A percentile compares a stretch with the other conserved stretches of the same genome.
Conservation (phyloP, 2,888 invertebrate species). For the Drosophila vallismaia region DNA sequence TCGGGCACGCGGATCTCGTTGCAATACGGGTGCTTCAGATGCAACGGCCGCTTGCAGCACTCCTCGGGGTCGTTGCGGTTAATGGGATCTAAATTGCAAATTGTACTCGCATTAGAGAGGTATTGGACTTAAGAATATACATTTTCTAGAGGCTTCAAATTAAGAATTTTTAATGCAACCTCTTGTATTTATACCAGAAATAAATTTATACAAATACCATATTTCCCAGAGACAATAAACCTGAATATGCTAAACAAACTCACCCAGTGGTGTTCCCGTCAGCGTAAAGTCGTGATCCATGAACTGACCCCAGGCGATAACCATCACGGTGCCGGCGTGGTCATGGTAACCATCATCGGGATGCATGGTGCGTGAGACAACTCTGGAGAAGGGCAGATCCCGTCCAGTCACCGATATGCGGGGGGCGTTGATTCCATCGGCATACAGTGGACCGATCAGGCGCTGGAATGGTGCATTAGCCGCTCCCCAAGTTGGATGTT, state of each 20-base stretch:
- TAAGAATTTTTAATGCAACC: background rate
- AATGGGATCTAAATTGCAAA: conserved; percentile 87
- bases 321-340: conserved; percentile 96
- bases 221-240: background rate
- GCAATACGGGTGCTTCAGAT: conserved; percentile 95
- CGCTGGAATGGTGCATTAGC: conserved; percentile 93
- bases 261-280: conserved; percentile 94
- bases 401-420: conserved; percentile 91
- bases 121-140: background rate
- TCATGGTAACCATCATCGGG: conserved; percentile 97
- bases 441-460: conserved; percentile 90
- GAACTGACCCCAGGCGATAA: conserved; percentile 96
- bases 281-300: conserved; percentile 97
- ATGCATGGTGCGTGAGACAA: conserved; percentile 95
- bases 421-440: conserved; percentile 93
- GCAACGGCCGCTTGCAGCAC: conserved; percentile 92
- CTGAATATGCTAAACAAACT: conserved; percentile 54
- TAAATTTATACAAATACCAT: background rate
- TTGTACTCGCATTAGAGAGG: background rate
- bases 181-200: background rate
- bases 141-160: background rate
- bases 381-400: conserved; percentile 91
- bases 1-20: conserved; percentile 94
- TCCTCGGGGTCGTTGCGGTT: conserved; percentile 96
- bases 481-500: conserved; percentile 95